phyloP scores from a whole-genome alignment of 1,140 invertebrate species.

The Bicyclus anynana region DNA sequence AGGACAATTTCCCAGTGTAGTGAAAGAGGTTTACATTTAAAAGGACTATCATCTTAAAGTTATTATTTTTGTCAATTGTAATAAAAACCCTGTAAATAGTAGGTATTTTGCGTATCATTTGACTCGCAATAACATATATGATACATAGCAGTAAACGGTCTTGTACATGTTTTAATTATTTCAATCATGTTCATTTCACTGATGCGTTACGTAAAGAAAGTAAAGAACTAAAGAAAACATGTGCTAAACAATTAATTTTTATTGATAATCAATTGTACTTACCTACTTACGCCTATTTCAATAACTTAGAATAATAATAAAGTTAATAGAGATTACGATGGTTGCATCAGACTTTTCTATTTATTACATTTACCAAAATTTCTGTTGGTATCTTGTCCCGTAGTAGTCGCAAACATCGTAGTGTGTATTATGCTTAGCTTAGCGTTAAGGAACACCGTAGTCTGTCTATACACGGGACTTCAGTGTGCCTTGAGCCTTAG shows the following conservation, averaged over 20 bases:
- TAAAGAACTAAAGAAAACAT: no score
- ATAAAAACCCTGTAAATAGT: conserved; percentile 66
- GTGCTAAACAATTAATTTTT: background rate
- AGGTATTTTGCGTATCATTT: background rate
- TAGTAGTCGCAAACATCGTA: no score
- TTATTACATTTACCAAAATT: no score
- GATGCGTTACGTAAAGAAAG: background rate
- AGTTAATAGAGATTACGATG: no score
- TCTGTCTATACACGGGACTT: background rate
- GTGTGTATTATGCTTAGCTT: background rate
- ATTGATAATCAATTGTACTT: no score
- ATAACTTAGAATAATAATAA: no score
- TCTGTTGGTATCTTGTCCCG: no score
- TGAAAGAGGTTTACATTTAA: background rate
- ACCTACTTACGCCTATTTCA: background rate
- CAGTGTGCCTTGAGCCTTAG: background rate
- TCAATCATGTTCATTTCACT: background rate
- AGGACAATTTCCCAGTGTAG: conserved; percentile 7
- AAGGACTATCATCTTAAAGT: background rate
- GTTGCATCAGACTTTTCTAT: no score
- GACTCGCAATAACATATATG: background rate
- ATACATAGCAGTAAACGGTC: background rate
- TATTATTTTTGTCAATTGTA: conserved; percentile 25
- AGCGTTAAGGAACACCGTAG: background rate
- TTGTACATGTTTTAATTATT: background rate